These are phyloP conservation scores for Cylloceria caligata DNA, from an alignment of 2,888 invertebrate genomes.

Conservation along the genomic window DNA sequence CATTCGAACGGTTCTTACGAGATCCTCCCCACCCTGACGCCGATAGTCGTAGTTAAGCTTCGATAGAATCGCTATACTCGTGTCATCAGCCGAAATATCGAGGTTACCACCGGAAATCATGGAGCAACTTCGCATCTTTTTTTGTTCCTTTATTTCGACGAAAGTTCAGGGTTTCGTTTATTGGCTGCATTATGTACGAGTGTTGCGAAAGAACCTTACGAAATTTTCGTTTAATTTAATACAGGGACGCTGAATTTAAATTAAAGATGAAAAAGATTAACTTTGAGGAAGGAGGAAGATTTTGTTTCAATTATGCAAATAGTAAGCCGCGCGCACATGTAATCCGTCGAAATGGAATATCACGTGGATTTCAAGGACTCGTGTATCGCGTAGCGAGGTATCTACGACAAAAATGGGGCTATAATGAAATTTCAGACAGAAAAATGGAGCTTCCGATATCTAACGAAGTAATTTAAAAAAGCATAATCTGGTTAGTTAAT, in stretches of 20 bases:
- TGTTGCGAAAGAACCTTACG: slow-evolving; percentile 8
- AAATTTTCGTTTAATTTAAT: slow-evolving; percentile 14
- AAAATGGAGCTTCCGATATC: too few species aligned
- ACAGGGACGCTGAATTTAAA: neutral
- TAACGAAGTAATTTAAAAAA: too few species aligned
- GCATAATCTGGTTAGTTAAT: too few species aligned
- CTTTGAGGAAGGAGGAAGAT: neutral
- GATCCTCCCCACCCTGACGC: neutral
- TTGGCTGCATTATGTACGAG: neutral
- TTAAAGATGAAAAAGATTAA: neutral
- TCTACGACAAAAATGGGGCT: too few species aligned
- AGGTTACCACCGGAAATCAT: too few species aligned
- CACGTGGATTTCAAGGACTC: too few species aligned
- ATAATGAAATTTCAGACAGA: too few species aligned
- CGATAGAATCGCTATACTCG: neutral
- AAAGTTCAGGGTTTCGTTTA: slow-evolving; percentile 14
- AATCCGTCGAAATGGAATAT: neutral
- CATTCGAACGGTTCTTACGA: slow-evolving; percentile 25
- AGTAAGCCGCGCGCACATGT: slow-evolving; percentile 33
- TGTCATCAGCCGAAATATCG: slow-evolving; percentile 24
- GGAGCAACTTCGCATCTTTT: too few species aligned
- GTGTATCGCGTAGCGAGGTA: too few species aligned
- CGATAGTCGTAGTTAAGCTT: neutral
- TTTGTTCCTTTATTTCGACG: neutral
- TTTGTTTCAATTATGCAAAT: slow-evolving; percentile 18